These are phyloP conservation scores for Phalacrocorax carbo DNA, from an alignment of 2,113 vertebrate species.

Conservation along the genomic window DNA sequence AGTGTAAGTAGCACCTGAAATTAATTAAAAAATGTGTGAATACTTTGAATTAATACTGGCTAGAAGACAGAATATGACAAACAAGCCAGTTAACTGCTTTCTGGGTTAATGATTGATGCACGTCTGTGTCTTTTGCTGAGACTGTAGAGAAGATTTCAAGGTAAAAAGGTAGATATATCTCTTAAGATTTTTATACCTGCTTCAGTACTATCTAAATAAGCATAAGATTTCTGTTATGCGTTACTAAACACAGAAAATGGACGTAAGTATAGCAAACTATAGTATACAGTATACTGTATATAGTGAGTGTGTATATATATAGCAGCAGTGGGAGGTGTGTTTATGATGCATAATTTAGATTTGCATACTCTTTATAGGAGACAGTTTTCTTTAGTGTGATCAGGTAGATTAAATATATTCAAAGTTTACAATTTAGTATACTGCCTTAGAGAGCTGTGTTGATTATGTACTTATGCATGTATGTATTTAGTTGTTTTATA, in stretches of 20 bases:
- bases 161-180: not conserved
- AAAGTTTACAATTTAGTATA: not conserved
- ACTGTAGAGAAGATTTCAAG: not conserved
- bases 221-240: not conserved
- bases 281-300: not conserved
- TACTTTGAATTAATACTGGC: not conserved
- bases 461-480: not conserved
- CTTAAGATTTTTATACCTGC: not conserved
- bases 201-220: not conserved
- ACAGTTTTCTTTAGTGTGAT: not conserved
- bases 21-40: not conserved
- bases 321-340: not conserved
- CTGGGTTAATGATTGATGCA: not conserved
- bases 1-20: slow-evolving; percentile 77
- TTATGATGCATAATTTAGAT: not conserved
- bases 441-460: not conserved
- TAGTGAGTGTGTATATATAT: not conserved
- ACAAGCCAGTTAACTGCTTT: not conserved
- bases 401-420: not conserved
- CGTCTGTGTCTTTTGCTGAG: not conserved
- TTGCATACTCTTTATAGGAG: not conserved
- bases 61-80: not conserved
- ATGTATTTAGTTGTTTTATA: not conserved
- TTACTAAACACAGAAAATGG: not conserved
- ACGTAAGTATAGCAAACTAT: not conserved